A percentile compares a stretch with the other conserved stretches of the same genome.
Conservation (phyloP, 1,140 invertebrate genomes). For the Nomia melanderi region DNA sequence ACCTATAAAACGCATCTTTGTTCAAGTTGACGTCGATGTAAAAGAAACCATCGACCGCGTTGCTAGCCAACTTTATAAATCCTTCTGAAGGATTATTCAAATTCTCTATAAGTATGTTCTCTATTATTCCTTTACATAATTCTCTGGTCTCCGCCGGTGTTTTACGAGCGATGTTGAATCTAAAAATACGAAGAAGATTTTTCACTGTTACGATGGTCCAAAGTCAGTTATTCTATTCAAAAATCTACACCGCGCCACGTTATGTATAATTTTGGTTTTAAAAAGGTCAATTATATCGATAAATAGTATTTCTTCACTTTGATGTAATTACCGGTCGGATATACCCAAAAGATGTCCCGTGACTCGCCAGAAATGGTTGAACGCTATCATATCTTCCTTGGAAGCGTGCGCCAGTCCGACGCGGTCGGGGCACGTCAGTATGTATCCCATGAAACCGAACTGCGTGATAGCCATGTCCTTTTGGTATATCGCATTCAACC, state of each 20-base stretch:
- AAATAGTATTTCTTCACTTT: not conserved
- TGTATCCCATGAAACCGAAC: conserved; percentile 90
- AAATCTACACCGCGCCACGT: too few relatives aligned
- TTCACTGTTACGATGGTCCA: too few relatives aligned
- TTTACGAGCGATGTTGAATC: conserved; percentile 68
- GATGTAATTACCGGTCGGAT: conserved; percentile 84
- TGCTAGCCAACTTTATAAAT: conserved; percentile 26
- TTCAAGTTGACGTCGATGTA: conserved; percentile 52
- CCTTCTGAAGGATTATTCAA: conserved; percentile 36
- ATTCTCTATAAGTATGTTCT: conserved; percentile 46
- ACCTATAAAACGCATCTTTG: conserved; percentile 50
- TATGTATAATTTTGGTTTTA: too few relatives aligned
- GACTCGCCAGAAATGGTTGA: conserved; percentile 90
- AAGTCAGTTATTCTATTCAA: too few relatives aligned
- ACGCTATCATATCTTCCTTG: conserved; percentile 83
- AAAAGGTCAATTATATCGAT: not conserved
- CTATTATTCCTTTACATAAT: conserved; percentile 55
- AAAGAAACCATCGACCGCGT: conserved; percentile 57
- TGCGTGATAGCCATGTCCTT: conserved; percentile 91
- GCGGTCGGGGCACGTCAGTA: conserved; percentile 82
- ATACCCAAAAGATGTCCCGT: conserved; percentile 89
- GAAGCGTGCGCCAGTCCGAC: conserved; percentile 82
- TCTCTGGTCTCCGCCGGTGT: conserved; percentile 62
- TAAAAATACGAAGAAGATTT: conserved; percentile 27
- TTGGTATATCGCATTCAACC: conserved; percentile 81